Evolutionary conservation across 2,888 invertebrate species (phyloP), one percentile per base, ranked within the genome.

Genomic region (Thera britannica): DNA sequence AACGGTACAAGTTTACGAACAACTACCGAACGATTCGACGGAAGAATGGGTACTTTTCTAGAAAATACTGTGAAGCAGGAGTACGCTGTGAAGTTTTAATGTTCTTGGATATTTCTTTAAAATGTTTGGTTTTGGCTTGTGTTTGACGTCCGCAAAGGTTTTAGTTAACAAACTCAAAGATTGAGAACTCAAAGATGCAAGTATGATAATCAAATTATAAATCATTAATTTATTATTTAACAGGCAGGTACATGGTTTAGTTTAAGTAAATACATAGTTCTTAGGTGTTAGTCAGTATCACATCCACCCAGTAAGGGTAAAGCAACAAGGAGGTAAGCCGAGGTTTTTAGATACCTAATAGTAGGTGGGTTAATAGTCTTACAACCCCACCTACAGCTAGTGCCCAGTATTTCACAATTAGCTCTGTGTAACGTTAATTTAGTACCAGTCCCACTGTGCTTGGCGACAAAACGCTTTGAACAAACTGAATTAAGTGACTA

Each of bases 1-100:
- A 67, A 65, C 64, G 11, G 56, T 51, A 23, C 58, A 68, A 74
- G 67, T 74, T 72, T 59, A 44, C 52, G 23, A 66, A 68, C 62
- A 61, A 66, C 58, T n/a, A 56, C 55, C 49, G 65, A 70, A 58
- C 67, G 63, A 66, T 71, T 71, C 49, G 65, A 68, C 65, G 67
- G 62, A 70, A 52, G 62, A 70, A 52, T 9, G 70, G 34, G 23
- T 57, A 58, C 46, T 34, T 60, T 68, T 69, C 36, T 65, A 66
- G 60, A 41, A 55, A 57, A 58, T 41, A 62, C 62, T 55, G 46
- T 8, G 58, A 34, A 44, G 35, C 55, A 56, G 2, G 41, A 54
- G 46, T 34, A 41, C 8, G 44, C 58, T 23, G 12, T 57, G 4
- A 55, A 55, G 35, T 62, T 55, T 55, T 7, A 56, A 48, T 46